A percentile compares a stretch with the other conserved stretches of the same genome.
These are phyloP conservation scores for Petrocephalus zakoni DNA, from an alignment of 2,113 vertebrate genomes.

Conservation along the genomic window DNA sequence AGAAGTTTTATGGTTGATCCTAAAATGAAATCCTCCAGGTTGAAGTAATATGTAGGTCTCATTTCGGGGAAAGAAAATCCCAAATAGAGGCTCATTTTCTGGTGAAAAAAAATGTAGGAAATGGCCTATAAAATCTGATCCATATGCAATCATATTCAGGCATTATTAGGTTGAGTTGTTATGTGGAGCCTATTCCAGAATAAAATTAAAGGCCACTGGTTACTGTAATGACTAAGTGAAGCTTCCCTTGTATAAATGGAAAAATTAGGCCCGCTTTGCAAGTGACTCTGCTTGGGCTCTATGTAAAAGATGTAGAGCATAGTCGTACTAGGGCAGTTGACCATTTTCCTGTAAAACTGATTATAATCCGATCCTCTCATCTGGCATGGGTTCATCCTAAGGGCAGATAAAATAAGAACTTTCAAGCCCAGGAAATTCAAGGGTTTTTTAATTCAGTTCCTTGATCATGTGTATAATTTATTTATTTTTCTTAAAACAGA, in stretches of 20 bases:
- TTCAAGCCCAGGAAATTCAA: neutral
- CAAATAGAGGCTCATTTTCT: neutral
- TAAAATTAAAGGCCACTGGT: neutral
- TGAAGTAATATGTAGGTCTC: neutral
- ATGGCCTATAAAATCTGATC: constrained; percentile 4
- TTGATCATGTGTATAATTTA: neutral
- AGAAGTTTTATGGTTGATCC: neutral
- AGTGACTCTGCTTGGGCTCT: neutral
- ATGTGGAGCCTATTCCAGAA: neutral
- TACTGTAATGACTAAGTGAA: constrained; percentile 4
- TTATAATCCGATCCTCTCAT: neutral
- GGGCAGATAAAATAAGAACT: neutral
- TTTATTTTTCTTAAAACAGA: neutral
- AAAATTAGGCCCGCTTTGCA: neutral
- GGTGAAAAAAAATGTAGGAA: neutral
- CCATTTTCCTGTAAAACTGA: neutral
- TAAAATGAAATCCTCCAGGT: neutral
- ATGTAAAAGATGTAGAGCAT: neutral
- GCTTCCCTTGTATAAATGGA: neutral
- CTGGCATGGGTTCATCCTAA: neutral
- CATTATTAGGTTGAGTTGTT: neutral
- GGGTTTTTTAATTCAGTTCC: neutral
- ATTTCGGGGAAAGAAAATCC: neutral
- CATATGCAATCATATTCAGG: neutral
- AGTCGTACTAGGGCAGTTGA: neutral